phyloP scores from a whole-genome alignment of 2,888 invertebrate species.

The Vanessa cardui region DNA sequence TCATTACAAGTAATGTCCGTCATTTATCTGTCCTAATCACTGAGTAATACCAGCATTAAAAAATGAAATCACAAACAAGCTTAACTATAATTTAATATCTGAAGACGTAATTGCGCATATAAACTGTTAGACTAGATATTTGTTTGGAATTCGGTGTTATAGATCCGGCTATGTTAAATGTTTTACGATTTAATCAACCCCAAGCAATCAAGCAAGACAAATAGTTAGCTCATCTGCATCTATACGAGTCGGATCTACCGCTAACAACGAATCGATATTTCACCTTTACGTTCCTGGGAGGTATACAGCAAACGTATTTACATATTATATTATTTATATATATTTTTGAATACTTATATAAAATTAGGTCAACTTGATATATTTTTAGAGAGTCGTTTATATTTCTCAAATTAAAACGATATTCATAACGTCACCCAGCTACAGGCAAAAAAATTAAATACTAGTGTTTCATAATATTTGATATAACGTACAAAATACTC shows the following conservation, averaged over 20 bases:
- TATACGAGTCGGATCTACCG: constrained; percentile 75
- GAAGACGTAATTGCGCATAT: background rate
- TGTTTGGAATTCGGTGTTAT: constrained; percentile 41
- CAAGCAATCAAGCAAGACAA: constrained; percentile 79
- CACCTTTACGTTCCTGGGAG: constrained; percentile 35
- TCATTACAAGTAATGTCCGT: constrained; percentile 82
- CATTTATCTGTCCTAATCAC: constrained; percentile 82
- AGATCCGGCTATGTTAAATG: constrained; percentile 71
- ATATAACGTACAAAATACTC: too few species aligned
- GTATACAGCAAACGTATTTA: background rate
- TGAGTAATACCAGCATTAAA: constrained; percentile 55
- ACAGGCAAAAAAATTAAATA: background rate
- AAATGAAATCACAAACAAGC: constrained; percentile 24
- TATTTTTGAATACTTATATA: background rate
- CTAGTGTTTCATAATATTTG: too few species aligned
- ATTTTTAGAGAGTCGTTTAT: too few species aligned
- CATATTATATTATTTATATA: background rate
- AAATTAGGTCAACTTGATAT: too few species aligned
- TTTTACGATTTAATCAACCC: constrained; percentile 81
- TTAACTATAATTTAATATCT: constrained; percentile 15
- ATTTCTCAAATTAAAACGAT: too few species aligned
- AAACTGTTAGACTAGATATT: constrained; percentile 14
- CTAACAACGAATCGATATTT: constrained; percentile 67
- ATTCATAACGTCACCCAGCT: background rate
- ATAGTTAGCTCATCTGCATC: constrained; percentile 82